Conservation (phyloP, 2,888 invertebrate genomes). For the Cheilosia soror region DNA sequence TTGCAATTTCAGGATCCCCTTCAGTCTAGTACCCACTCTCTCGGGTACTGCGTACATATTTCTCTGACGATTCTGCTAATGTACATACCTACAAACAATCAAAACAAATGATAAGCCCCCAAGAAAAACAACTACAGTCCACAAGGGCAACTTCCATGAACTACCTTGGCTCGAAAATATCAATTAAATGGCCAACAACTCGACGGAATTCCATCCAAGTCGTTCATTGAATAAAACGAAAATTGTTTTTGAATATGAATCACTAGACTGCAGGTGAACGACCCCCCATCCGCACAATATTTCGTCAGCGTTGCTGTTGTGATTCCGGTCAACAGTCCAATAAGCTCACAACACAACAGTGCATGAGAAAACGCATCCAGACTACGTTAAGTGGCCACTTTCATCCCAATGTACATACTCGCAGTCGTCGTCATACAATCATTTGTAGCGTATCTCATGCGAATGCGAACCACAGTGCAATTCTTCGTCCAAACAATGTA, state of each 20-base stretch:
- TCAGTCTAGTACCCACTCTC: too few relatives aligned
- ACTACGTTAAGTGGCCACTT: constrained; percentile 56
- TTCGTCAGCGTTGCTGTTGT: constrained; percentile 18
- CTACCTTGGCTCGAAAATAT: not conserved
- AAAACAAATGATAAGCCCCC: too few relatives aligned
- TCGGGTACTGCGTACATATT: too few relatives aligned
- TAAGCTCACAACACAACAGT: constrained; percentile 27
- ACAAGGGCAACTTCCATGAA: constrained; percentile 1
- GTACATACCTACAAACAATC: too few relatives aligned
- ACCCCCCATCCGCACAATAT: constrained; percentile 36
- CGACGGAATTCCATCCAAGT: not conserved
- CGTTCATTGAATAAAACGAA: not conserved
- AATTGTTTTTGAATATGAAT: constrained; percentile 19
- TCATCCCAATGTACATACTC: constrained; percentile 19
- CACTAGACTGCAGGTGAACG: constrained; percentile 51
- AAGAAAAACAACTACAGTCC: not conserved
- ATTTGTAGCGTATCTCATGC: constrained; percentile 19
- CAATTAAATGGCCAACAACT: not conserved
- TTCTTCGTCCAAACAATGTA: constrained; percentile 48
- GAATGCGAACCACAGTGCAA: constrained; percentile 42
- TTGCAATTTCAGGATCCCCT: too few relatives aligned
- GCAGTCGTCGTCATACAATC: not conserved
- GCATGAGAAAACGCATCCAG: constrained; percentile 47
- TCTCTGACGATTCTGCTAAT: too few relatives aligned
- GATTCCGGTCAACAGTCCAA: constrained; percentile 32